Base-by-base conservation (phyloP, 2,888 invertebrate genomes). In the Penaeus monodon region DNA sequence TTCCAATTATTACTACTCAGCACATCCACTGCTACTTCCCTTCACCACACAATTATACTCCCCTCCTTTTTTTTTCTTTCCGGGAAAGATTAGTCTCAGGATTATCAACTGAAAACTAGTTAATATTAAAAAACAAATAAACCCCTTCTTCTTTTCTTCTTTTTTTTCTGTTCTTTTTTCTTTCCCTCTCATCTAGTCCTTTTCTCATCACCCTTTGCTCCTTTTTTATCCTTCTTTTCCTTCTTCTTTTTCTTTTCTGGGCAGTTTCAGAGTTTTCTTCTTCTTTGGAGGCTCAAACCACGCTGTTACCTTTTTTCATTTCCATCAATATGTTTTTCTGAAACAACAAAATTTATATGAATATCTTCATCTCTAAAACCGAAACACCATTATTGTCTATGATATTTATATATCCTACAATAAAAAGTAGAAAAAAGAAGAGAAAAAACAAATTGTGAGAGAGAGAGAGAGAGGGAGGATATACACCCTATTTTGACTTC, bases 231-330 rank as follows among this genome's bases (percentile, higher is more conserved):
- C 74, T 86, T 86, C 57, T 85, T 81, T 79, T 87, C 87, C 24
- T 89, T 84, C 66, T 88, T 88, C 64, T 88, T 89, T 77, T 89
- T 89, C 73, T 89, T 89, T 80, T 89, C 84, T 88, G 20, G 86
- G 86, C 49, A 89, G 83, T 65, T 81, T 86, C 38, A 86, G 85
- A 7, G 83, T 57, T 65, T 89, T 89, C 79, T 89, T 89, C 77
- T 88, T 89, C 80, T 89, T 89, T 14, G 79, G 63, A 20, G 63
- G n/a, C 8, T 78, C 79, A n/a, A 17, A 76, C 66, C 57, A 57
- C 57, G n/a, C 68, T 76, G 49, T 66, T 84, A 29, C 79, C 88
- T n/a, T 64, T 85, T 84, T 38, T 85, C 85, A 65, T 84, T 80
- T 8, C 86, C 86, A 78, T 89, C 87, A 44, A 87, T 85, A 49